Conservation (phyloP, 1,140 invertebrate species). For the Leptinotarsa defecta region DNA sequence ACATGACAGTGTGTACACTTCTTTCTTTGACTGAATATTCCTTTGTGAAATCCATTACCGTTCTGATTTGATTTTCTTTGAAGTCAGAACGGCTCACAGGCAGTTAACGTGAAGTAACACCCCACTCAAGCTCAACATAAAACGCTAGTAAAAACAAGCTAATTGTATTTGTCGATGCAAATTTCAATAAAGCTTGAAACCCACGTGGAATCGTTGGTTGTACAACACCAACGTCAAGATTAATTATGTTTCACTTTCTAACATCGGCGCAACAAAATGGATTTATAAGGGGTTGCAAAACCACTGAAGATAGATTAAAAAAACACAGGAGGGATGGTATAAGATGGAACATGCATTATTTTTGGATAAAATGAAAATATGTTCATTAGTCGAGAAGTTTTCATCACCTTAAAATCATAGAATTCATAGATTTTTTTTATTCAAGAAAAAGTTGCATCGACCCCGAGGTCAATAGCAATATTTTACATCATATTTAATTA, state of each 20-base stretch:
- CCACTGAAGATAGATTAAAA: too few relatives aligned
- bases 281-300: too few relatives aligned
- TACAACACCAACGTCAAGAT: neutral
- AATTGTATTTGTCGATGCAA: constrained; percentile 25
- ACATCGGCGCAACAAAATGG: neutral
- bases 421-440: too few relatives aligned
- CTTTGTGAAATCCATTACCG: constrained; percentile 22
- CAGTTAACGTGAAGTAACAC: constrained; percentile 23
- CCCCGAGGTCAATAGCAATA: too few relatives aligned
- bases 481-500: too few relatives aligned
- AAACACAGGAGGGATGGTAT: too few relatives aligned
- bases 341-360: too few relatives aligned
- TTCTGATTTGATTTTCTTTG: constrained; percentile 22
- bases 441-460: too few relatives aligned
- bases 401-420: too few relatives aligned
- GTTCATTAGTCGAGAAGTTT: too few relatives aligned
- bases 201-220: neutral
- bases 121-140: constrained; percentile 10
- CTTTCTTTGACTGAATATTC: constrained; percentile 9
- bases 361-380: too few relatives aligned
- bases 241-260: neutral
- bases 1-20: constrained; percentile 1
- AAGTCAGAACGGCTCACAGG: constrained; percentile 18
- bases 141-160: constrained; percentile 16
- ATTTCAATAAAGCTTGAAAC: constrained; percentile 15